Conservation (phyloP, 1,140 invertebrate genomes). For the Danaus plexippus region DNA sequence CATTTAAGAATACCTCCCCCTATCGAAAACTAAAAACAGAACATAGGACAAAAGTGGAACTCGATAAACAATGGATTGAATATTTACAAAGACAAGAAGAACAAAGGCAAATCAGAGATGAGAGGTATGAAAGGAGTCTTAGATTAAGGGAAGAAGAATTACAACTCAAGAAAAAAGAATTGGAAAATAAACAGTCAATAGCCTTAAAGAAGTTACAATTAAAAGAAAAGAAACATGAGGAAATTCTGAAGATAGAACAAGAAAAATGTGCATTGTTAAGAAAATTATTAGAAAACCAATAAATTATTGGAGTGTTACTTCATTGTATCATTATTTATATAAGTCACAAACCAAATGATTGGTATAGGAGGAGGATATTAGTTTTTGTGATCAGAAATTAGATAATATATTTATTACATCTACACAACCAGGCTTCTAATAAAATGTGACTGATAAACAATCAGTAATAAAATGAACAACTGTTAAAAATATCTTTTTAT, state of each 20-base stretch:
- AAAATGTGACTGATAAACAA: no score
- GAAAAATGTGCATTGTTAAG: constrained; percentile 50
- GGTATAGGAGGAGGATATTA: no score
- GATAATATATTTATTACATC: no score
- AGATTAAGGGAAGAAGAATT: constrained; percentile 48
- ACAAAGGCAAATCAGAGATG: constrained; percentile 41
- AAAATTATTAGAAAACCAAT: constrained; percentile 26
- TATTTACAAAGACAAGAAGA: constrained; percentile 49
- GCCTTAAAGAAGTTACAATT: constrained; percentile 48
- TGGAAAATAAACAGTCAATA: constrained; percentile 51
- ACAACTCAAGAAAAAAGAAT: constrained; percentile 42
- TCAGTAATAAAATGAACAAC: no score
- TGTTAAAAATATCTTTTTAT: no score
- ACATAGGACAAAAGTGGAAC: constrained; percentile 44
- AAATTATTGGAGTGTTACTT: constrained; percentile 15
- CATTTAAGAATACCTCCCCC: constrained; percentile 31
- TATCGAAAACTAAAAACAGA: constrained; percentile 44
- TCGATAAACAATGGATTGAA: constrained; percentile 54
- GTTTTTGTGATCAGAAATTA: no score
- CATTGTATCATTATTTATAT: not conserved
- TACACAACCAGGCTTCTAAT: no score
- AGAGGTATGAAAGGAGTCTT: constrained; percentile 46
- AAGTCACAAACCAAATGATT: no score
- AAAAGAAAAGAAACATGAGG: constrained; percentile 49
- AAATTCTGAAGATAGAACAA: constrained; percentile 48